These are phyloP conservation scores for Syngnathus rostellatus DNA, from an alignment of 2,797 vertebrate genomes.

Conservation along the genomic window DNA sequence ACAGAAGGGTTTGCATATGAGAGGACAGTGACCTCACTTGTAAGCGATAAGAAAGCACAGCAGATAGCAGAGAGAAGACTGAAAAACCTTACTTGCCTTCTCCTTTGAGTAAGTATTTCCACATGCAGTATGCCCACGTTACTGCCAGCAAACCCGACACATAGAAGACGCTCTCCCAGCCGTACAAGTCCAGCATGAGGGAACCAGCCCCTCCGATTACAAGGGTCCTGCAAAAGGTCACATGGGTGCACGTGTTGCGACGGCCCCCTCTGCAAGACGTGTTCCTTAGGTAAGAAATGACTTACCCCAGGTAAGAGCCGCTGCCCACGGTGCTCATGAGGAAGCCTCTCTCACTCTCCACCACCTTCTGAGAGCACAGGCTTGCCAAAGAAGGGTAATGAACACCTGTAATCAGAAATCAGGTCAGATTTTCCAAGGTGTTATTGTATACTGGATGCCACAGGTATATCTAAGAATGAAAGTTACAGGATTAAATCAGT, in stretches of 20 bases:
- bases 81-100: conserved; percentile 65
- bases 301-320: conserved; percentile 92
- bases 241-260: conserved; percentile 7
- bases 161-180: conserved; percentile 95
- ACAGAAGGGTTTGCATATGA: background rate
- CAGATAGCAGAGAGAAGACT: background rate
- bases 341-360: conserved; percentile 83
- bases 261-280: background rate
- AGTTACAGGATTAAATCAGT: background rate
- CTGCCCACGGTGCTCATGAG: conserved; percentile 90
- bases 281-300: conserved; percentile 12
- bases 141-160: conserved; percentile 82
- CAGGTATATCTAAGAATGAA: background rate
- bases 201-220: conserved; percentile 86
- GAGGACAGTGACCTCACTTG: background rate
- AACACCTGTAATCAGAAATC: conserved; percentile 71
- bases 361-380: conserved; percentile 87
- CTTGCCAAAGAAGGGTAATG: conserved; percentile 91
- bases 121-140: conserved; percentile 88
- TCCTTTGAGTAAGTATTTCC: conserved; percentile 82
- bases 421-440: background rate
- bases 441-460: too few relatives aligned
- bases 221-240: conserved; percentile 69
- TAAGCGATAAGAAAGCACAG: background rate
- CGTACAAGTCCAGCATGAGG: conserved; percentile 82